These are phyloP conservation scores for Sminthurinus aureus DNA, from an alignment of 2,888 invertebrate species.

Conservation along the genomic window DNA sequence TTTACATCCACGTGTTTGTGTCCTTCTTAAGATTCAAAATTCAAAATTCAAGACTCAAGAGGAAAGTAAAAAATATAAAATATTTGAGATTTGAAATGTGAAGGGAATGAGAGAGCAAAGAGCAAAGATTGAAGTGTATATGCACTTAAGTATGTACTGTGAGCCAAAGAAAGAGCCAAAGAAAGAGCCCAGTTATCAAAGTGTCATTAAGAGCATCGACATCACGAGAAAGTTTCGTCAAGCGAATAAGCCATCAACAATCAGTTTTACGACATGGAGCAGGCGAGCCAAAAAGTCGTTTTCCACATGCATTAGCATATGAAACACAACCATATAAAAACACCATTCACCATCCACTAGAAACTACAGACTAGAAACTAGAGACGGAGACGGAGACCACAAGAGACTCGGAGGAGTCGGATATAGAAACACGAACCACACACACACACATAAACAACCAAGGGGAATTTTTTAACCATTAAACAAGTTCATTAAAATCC, in stretches of 20 bases:
- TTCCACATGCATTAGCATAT: constrained; percentile 52
- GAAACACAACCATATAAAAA: constrained; percentile 45
- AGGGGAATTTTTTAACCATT: constrained; percentile 49
- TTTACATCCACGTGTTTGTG: too few relatives aligned
- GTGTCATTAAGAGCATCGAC: constrained; percentile 51
- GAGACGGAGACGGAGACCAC: not conserved
- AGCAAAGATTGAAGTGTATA: not conserved
- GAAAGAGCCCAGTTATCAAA: constrained; percentile 46
- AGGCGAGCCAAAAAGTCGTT: constrained; percentile 45
- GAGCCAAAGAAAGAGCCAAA: constrained; percentile 10
- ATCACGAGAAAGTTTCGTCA: constrained; percentile 42
- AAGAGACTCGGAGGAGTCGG: not conserved
- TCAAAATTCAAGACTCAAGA: not conserved
- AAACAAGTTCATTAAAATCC: constrained; percentile 51
- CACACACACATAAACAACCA: constrained; percentile 22
- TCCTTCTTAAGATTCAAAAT: not conserved
- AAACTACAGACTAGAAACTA: not conserved
- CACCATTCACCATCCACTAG: not conserved
- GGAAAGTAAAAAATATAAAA: constrained; percentile 4
- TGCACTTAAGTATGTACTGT: not conserved
- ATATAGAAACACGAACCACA: constrained; percentile 4
- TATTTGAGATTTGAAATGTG: not conserved
- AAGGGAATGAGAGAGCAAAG: not conserved
- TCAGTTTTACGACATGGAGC: constrained; percentile 47
- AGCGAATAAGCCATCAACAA: constrained; percentile 50